These are phyloP conservation scores for Callorhinus ursinus DNA, from an alignment of 2,113 vertebrate species.

Conservation along the genomic window DNA sequence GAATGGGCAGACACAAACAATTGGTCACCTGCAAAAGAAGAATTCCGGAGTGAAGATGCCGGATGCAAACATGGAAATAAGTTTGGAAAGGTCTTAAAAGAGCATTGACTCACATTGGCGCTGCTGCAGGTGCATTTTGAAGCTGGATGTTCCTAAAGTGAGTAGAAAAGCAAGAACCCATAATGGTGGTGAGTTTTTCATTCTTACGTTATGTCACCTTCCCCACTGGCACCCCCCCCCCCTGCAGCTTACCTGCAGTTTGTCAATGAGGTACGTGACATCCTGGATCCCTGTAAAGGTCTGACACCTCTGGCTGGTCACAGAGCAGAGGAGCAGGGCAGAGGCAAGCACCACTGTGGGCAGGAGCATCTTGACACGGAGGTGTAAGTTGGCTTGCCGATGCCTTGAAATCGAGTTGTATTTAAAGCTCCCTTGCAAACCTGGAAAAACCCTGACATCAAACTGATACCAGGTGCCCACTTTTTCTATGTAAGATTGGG, in stretches of 20 bases:
- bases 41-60: constrained; percentile 63
- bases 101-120: constrained; percentile 78
- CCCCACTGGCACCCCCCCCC: accelerated
- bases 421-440: constrained; percentile 82
- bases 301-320: background rate
- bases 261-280: constrained; percentile 6
- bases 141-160: constrained; percentile 50
- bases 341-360: constrained; percentile 60
- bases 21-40: constrained; percentile 79
- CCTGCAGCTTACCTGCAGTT: constrained; percentile 75
- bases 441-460: constrained; percentile 85
- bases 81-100: background rate
- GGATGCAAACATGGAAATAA: background rate
- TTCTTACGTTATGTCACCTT: background rate
- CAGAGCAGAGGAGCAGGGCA: constrained; percentile 75
- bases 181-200: background rate
- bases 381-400: constrained; percentile 58
- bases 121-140: constrained; percentile 73
- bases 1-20: constrained; percentile 82
- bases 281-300: accelerated
- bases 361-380: constrained; percentile 81
- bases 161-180: constrained; percentile 56
- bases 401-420: constrained; percentile 77
- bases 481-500: constrained; percentile 82
- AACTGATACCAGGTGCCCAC: constrained; percentile 84